phyloP scores from a whole-genome alignment of 2,797 vertebrate genomes.

The Agapornis canus region DNA sequence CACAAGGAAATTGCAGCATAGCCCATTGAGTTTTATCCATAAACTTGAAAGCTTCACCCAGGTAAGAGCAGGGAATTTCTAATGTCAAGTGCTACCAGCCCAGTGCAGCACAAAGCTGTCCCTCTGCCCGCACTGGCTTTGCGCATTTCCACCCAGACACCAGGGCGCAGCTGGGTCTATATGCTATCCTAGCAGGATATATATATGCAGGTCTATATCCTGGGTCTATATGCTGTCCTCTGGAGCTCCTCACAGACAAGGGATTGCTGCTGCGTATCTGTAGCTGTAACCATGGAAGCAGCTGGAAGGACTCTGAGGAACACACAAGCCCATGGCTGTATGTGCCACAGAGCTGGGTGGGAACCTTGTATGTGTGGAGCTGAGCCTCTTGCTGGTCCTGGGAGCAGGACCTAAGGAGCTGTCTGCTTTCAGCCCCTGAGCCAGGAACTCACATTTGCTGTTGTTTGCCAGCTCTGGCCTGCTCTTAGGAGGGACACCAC shows the following conservation, averaged over 20 bases:
- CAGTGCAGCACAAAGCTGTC: fast-evolving
- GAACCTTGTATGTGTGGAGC: background rate
- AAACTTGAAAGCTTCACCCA: background rate
- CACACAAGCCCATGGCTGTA: background rate
- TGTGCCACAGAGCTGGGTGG: background rate
- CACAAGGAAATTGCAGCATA: background rate
- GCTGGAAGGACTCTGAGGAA: background rate
- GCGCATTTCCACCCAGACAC: too few species aligned
- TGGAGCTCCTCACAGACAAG: background rate
- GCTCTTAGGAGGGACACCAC: background rate
- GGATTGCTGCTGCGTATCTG: fast-evolving
- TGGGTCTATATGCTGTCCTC: background rate
- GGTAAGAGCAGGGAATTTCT: background rate
- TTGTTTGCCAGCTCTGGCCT: background rate
- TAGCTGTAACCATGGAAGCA: background rate
- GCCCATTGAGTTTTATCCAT: background rate
- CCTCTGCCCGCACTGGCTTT: background rate
- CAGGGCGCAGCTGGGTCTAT: background rate
- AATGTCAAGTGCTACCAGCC: too few species aligned
- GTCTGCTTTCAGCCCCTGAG: background rate
- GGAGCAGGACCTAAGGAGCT: background rate
- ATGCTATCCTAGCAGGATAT: background rate
- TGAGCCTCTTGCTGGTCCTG: background rate
- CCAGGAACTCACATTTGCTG: background rate
- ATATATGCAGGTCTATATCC: too few species aligned